A percentile compares a stretch with the other conserved stretches of the same genome.
Evolutionary conservation across 2,113 vertebrate genomes (phyloP).

Genomic region (Gopherus flavomarginatus): DNA sequence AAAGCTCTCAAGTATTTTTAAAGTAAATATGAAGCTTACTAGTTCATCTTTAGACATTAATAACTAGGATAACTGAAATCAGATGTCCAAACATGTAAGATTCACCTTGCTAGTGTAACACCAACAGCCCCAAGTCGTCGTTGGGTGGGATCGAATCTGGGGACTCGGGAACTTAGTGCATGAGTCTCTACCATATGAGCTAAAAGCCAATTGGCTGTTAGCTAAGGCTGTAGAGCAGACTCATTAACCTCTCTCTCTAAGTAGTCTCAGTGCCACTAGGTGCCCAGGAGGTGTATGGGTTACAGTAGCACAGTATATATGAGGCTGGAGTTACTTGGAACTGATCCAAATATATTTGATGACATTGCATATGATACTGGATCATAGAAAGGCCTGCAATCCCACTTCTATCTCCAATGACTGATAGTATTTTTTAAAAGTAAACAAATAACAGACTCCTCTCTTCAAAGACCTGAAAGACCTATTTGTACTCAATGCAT

Average conservation of each 20-base stretch:
- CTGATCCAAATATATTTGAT: background rate
- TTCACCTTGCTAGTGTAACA: background rate
- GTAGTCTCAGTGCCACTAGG: too few species aligned
- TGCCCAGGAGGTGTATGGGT: too few species aligned
- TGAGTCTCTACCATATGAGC: too few species aligned
- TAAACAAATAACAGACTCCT: background rate
- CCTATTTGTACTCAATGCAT: background rate
- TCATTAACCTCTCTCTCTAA: too few species aligned
- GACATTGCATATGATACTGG: background rate
- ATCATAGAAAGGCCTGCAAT: background rate
- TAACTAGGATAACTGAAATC: background rate
- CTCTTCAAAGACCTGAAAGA: background rate
- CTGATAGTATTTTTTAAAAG: background rate
- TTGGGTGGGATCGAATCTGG: too few species aligned
- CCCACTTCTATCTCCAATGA: background rate
- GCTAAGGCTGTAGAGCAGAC: too few species aligned
- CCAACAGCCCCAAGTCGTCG: too few species aligned
- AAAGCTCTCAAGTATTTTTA: conserved; percentile 3
- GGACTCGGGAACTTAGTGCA: too few species aligned
- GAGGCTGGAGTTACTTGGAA: background rate
- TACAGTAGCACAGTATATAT: background rate
- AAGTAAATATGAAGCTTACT: background rate
- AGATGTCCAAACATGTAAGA: background rate
- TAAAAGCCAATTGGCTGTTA: too few species aligned
- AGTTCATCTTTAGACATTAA: conserved; percentile 31